Conservation (phyloP, 2,888 invertebrate genomes). For the Tenthredo mesomela region DNA sequence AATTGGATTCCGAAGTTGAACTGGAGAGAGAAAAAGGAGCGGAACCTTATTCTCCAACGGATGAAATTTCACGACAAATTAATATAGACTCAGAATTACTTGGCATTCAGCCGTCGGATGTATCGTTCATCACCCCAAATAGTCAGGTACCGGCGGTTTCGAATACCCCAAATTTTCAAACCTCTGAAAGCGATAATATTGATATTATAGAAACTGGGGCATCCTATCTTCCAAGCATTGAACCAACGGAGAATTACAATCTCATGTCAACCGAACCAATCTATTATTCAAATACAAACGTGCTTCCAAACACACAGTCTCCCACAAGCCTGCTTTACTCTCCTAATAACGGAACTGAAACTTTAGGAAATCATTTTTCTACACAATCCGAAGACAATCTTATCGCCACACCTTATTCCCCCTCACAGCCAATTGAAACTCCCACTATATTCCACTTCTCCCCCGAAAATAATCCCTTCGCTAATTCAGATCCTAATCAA, state of each 20-base stretch:
- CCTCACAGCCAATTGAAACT: conserved; percentile 34
- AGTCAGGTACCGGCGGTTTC: neutral
- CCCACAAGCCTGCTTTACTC: neutral
- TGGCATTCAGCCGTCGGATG: conserved; percentile 68
- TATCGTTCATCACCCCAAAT: conserved; percentile 60
- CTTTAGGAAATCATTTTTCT: neutral
- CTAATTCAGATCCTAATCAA: conserved; percentile 2
- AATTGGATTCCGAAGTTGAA: conserved; percentile 74
- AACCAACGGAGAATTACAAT: neutral
- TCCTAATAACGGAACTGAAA: conserved; percentile 2
- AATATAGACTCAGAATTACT: conserved; percentile 66
- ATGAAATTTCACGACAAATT: conserved; percentile 65
- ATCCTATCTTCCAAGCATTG: neutral
- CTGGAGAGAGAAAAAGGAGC: conserved; percentile 66
- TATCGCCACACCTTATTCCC: conserved; percentile 31
- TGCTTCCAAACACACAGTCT: conserved; percentile 38
- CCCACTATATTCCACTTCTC: conserved; percentile 5
- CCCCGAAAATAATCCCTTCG: neutral
- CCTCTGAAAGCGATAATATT: neutral
- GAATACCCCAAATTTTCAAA: neutral
- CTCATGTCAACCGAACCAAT: neutral
- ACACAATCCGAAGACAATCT: conserved; percentile 6
- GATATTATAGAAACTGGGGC: neutral
- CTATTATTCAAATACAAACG: conserved; percentile 7
- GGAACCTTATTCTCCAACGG: conserved; percentile 73